Evolutionary conservation across 1,140 invertebrate species (phyloP), one percentile per base, ranked within the genome.

Genomic region (Hypothenemus hampei): DNA sequence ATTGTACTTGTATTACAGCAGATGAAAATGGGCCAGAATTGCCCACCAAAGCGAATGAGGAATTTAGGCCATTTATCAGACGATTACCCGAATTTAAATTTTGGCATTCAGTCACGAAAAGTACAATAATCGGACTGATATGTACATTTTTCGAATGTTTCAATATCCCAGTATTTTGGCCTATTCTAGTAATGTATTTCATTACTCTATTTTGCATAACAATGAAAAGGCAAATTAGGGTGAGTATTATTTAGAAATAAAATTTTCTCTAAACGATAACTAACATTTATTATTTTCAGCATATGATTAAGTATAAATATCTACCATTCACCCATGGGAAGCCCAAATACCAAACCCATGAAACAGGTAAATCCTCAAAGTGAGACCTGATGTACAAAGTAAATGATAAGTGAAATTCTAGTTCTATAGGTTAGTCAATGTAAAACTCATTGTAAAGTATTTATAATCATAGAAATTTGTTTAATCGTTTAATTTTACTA

Each of bases 151-250:
- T 99, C 73, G 93, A 98, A 68, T 88, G 89, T 61, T 96, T 98
- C 71, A 97, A 99, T 80, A 88, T 99, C 70, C 97, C 97, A 68
- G 97, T 99, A 63, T 99, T 99, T 74, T 99, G 97, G 97, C 97
- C 97, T 37, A 99, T 99, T 62, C 81, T 99, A 67, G 93, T 99
- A 52, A 94, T 99, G 86, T 99, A 99, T 75, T 99, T 99, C 76
- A 91, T 98, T 68, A 95, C 96, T 29, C 75, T 99, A 57, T 94
- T 98, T 72, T 92, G 91, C 73, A 91, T 99, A 64, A 99, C 97
- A 40, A 99, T 99, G 97, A 99, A 98, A 75, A 84, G 94, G 69
- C 97, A 99, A 82, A 99, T 99, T 65, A 97, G 90, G 85, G 93
- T 97, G 79, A 80, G 73, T 37, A n/a, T 43, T 43, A 23, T 8